phyloP scores from a whole-genome alignment of 2,797 vertebrate species.

The Typhlichthys subterraneus region DNA sequence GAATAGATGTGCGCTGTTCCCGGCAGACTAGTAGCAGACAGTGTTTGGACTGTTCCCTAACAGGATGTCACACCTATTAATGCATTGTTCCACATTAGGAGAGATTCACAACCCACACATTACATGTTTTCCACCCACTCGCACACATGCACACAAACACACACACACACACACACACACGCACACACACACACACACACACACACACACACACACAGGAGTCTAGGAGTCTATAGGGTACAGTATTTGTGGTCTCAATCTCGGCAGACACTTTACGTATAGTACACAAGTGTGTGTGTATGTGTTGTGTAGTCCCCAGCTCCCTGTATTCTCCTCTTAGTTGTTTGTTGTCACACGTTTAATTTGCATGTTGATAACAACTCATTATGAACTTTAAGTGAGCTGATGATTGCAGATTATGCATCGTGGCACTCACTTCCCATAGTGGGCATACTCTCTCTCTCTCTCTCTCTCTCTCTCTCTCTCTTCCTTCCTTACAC shows the following conservation, averaged over 20 bases:
- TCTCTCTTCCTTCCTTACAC: slow-evolving; percentile 6
- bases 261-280: neutral
- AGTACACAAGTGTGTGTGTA: neutral
- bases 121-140: neutral
- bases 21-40: slow-evolving; percentile 26
- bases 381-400: slow-evolving; percentile 63
- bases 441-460: slow-evolving; percentile 21
- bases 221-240: neutral
- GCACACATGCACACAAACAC: neutral
- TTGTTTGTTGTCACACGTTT: slow-evolving; percentile 55
- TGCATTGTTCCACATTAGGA: slow-evolving; percentile 26
- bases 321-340: slow-evolving; percentile 41
- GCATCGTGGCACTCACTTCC: slow-evolving; percentile 29
- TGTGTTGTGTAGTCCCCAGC: slow-evolving; percentile 21
- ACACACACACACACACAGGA: slow-evolving; percentile 14
- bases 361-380: slow-evolving; percentile 67
- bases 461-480: slow-evolving; percentile 17
- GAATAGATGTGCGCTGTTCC: slow-evolving; percentile 23
- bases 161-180: slow-evolving; percentile 1
- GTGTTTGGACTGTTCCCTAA: slow-evolving; percentile 25
- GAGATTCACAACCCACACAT: slow-evolving; percentile 21
- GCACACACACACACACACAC: slow-evolving; percentile 4
- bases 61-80: slow-evolving; percentile 58
- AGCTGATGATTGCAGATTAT: slow-evolving; percentile 66
- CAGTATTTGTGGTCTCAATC: neutral